Evolutionary conservation across 2,113 vertebrate species (phyloP), one percentile per base, ranked within the genome.

Genomic region (Nannospalax galili): DNA sequence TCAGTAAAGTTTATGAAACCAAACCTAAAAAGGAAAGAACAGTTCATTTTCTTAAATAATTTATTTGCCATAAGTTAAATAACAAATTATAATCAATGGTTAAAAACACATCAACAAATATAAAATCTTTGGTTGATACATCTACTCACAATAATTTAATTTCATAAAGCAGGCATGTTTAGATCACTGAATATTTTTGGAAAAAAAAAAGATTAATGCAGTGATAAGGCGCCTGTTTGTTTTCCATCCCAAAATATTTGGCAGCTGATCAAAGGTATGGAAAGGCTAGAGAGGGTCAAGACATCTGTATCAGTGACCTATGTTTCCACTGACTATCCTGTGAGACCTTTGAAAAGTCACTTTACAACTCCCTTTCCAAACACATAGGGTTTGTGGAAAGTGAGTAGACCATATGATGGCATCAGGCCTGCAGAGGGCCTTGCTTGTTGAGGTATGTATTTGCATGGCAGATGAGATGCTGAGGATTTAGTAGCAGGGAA

Each of bases 31-130:
- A 70, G 19, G 98, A 97, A 97, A 95, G 77, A 74, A 96, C 40
- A 64, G 10, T 64, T 91, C 77, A 3, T 30, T 97, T 98, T 97
- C 77, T 98, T 96, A 97, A 98, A 98, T 98, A 98, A 98, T 98
- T 98, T 98, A 98, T 98, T 98, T 97, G 92, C 88, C 98, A 99
- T 98, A 98, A 70, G 90, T 98, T 97, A 97, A 97, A 98, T 98
- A 98, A 65, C 58, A 90, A 92, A 88, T 75, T 65, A 91, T 78
- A 94, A 97, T 82, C 85, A 81, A 94, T 52, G 78, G 11, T 94
- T 87, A 89, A 95, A 92, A 19, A 4, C 70, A 84, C 85, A 97
- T 67, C 37, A 93, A 94, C 60, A 97, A 97, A 94, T 58, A 89
- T 58, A 89, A 97, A 92, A 82, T 98, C 98, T 99, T 99, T 99